phyloP scores from a whole-genome alignment of 1,140 invertebrate genomes.

The Drepana arcuata region DNA sequence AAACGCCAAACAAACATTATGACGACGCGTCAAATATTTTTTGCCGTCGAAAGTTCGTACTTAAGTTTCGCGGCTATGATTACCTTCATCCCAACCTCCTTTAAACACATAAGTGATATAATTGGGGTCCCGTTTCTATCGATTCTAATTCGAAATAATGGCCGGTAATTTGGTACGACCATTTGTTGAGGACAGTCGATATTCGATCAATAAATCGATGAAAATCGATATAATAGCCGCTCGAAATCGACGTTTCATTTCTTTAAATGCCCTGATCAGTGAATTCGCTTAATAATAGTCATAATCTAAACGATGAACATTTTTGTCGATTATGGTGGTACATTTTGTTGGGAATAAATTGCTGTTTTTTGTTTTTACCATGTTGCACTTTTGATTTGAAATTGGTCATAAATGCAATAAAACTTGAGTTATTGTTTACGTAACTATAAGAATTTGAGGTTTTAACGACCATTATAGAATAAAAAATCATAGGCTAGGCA shows the following conservation, averaged over 20 bases:
- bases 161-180: conserved; percentile 60
- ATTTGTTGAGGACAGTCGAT: conserved; percentile 66
- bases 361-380: too few relatives aligned
- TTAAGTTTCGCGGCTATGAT: conserved; percentile 52
- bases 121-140: conserved; percentile 66
- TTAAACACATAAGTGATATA: conserved; percentile 71
- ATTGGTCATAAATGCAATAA: too few relatives aligned
- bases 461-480: too few relatives aligned
- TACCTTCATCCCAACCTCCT: conserved; percentile 57
- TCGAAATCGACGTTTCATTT: conserved; percentile 64
- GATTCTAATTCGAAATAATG: conserved; percentile 69
- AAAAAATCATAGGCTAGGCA: too few relatives aligned
- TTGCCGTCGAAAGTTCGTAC: conserved; percentile 19
- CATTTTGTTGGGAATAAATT: too few relatives aligned
- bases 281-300: conserved; percentile 61
- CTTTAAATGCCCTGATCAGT: conserved; percentile 65
- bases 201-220: conserved; percentile 69
- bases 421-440: too few relatives aligned
- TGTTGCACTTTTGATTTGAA: too few relatives aligned
- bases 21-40: not conserved
- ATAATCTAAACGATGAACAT: conserved; percentile 56
- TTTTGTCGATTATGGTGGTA: conserved; percentile 35
- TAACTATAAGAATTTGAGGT: too few relatives aligned
- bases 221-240: conserved; percentile 62
- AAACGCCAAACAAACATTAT: not conserved